Conservation (phyloP, 1,140 invertebrate species). For the Drosophila pallidifrons region DNA sequence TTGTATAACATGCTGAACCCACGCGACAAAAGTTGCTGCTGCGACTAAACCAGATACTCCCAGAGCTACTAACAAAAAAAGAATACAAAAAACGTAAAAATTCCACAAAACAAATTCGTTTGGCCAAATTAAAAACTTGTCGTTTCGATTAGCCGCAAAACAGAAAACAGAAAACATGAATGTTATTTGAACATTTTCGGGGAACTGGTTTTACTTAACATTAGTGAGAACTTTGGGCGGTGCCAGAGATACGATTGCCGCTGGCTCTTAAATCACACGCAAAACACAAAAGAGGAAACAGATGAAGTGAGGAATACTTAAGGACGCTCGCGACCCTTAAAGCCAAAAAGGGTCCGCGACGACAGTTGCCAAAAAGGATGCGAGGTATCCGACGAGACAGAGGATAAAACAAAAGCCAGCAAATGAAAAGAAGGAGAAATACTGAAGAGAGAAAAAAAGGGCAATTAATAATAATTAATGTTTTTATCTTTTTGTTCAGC, state of each 20-base stretch:
- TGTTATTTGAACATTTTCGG: slow-evolving; percentile 1
- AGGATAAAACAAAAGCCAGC: slow-evolving; percentile 56
- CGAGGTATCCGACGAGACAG: slow-evolving; percentile 23
- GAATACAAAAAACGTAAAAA: not conserved
- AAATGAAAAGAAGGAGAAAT: slow-evolving; percentile 40
- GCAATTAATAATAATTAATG: slow-evolving; percentile 83
- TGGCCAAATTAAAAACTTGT: slow-evolving; percentile 74
- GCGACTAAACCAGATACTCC: slow-evolving; percentile 39
- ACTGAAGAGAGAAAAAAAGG: slow-evolving; percentile 47
- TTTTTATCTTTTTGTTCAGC: slow-evolving; percentile 78
- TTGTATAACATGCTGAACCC: slow-evolving; percentile 39
- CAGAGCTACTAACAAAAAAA: slow-evolving; percentile 23
- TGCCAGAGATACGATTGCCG: slow-evolving; percentile 27
- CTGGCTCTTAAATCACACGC: slow-evolving; percentile 46
- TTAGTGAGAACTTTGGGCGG: slow-evolving; percentile 55
- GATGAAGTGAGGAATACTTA: slow-evolving; percentile 22
- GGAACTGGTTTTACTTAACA: slow-evolving; percentile 47
- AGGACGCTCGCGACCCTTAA: slow-evolving; percentile 21
- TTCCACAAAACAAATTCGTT: slow-evolving; percentile 43
- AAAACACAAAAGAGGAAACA: slow-evolving; percentile 20
- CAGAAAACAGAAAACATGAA: slow-evolving; percentile 33
- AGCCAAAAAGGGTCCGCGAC: slow-evolving; percentile 52
- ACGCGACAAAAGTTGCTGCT: slow-evolving; percentile 44
- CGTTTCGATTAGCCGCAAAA: slow-evolving; percentile 67
- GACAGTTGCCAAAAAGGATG: slow-evolving; percentile 74